Percentiles rank a stretch among this genome's conserved stretches.
Conservation (phyloP, 2,888 invertebrate species). For the Lasius platythorax region DNA sequence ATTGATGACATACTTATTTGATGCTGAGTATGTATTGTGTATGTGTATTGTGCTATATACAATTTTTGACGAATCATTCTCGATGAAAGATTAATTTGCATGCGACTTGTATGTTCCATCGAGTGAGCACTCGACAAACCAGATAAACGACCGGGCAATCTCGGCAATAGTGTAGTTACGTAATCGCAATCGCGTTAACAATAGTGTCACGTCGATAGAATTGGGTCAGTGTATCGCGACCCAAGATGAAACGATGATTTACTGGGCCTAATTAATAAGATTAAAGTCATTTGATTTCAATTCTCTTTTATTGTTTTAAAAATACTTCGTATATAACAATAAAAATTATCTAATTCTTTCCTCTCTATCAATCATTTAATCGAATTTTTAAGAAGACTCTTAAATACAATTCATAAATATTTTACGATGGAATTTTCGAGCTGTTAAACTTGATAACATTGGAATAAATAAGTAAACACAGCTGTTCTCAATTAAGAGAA, state of each 20-base stretch:
- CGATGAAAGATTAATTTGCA: slow-evolving; percentile 5
- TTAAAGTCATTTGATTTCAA: slow-evolving; percentile 69
- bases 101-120: slow-evolving; percentile 54
- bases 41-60: not conserved
- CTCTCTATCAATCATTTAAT: not conserved
- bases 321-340: not conserved
- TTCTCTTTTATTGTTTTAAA: not conserved
- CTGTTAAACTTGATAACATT: slow-evolving; percentile 17
- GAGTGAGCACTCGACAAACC: slow-evolving; percentile 51
- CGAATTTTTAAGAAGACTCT: not conserved
- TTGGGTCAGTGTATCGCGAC: slow-evolving; percentile 78
- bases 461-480: slow-evolving; percentile 54
- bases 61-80: not conserved
- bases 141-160: slow-evolving; percentile 58
- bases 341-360: slow-evolving; percentile 14
- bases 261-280: slow-evolving; percentile 73
- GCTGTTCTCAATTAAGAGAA: slow-evolving; percentile 60
- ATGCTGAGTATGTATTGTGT: not conserved
- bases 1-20: not conserved
- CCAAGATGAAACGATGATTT: slow-evolving; percentile 68
- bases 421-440: slow-evolving; percentile 27
- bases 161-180: slow-evolving; percentile 63
- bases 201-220: slow-evolving; percentile 73
- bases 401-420: not conserved
- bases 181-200: slow-evolving; percentile 75